Conservation (phyloP, 2,113 vertebrate genomes). For the Circaetus cinerascens region DNA sequence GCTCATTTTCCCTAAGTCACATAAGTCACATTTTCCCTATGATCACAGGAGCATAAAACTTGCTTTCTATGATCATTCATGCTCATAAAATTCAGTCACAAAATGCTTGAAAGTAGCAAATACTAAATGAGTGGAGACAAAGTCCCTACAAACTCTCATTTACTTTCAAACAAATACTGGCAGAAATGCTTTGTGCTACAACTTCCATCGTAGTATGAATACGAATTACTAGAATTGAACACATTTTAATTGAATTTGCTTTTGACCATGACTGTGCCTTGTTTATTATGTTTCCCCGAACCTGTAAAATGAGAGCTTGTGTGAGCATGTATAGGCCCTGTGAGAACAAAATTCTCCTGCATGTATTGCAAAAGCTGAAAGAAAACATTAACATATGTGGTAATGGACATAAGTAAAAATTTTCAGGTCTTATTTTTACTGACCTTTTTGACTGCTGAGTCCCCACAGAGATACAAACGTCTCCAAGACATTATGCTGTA, state of each 20-base stretch:
- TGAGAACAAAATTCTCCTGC: background rate
- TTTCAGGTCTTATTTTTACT: background rate
- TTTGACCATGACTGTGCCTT: background rate
- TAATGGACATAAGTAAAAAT: background rate
- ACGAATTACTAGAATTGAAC: background rate
- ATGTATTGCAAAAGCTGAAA: background rate
- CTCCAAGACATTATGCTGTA: background rate
- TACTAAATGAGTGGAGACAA: background rate
- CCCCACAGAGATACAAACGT: background rate
- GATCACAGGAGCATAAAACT: slow-evolving; percentile 11
- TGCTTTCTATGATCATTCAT: background rate
- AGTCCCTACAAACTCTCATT: background rate
- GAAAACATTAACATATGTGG: background rate
- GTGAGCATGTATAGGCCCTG: background rate
- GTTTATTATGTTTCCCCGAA: background rate
- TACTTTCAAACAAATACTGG: background rate
- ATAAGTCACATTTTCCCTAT: background rate
- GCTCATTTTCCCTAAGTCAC: background rate
- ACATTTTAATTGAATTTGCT: background rate
- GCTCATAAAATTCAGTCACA: background rate
- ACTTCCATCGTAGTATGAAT: background rate
- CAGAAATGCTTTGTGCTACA: background rate
- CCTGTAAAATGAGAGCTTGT: background rate
- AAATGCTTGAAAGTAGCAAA: slow-evolving; percentile 3
- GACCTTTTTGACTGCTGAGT: background rate